Evolutionary conservation across 2,888 invertebrate species (phyloP).

Genomic region (Ptychoptera contaminata): DNA sequence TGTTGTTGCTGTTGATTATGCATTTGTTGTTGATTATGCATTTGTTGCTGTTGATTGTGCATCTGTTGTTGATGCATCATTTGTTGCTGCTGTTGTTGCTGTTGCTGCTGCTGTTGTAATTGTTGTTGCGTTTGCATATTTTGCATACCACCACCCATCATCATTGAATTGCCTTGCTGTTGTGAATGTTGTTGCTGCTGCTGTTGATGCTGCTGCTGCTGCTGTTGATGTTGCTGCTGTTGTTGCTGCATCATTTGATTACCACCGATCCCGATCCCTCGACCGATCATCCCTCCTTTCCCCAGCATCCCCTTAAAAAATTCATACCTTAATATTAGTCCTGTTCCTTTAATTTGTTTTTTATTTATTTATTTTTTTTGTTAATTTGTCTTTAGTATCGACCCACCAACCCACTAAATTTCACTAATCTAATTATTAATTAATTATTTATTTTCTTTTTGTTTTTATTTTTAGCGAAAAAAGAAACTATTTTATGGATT

Average conservation of each 20-base stretch:
- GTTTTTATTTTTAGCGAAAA: too few relatives aligned
- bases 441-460: too few relatives aligned
- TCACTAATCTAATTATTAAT: not conserved
- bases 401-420: conserved; percentile 13
- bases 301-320: conserved; percentile 36
- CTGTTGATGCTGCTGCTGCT: conserved; percentile 25
- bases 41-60: conserved; percentile 11
- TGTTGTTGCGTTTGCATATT: conserved; percentile 14
- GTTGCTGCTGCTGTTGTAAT: conserved; percentile 18
- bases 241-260: conserved; percentile 29
- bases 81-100: conserved; percentile 15
- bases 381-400: conserved; percentile 1
- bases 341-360: conserved; percentile 1
- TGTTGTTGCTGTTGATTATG: conserved; percentile 25
- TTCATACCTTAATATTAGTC: conserved; percentile 12
- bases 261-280: conserved; percentile 25
- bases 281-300: conserved; percentile 39
- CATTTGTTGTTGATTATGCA: conserved; percentile 11
- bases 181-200: conserved; percentile 24
- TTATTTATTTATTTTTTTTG: not conserved
- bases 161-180: conserved; percentile 10
- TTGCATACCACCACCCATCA: conserved; percentile 1
- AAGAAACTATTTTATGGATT: too few relatives aligned
- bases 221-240: conserved; percentile 22
- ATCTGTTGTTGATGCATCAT: conserved; percentile 11